Evolutionary conservation across 2,888 invertebrate genomes (phyloP), one percentile per base, ranked within the genome.

Genomic region (Synergus gifuensis): DNA sequence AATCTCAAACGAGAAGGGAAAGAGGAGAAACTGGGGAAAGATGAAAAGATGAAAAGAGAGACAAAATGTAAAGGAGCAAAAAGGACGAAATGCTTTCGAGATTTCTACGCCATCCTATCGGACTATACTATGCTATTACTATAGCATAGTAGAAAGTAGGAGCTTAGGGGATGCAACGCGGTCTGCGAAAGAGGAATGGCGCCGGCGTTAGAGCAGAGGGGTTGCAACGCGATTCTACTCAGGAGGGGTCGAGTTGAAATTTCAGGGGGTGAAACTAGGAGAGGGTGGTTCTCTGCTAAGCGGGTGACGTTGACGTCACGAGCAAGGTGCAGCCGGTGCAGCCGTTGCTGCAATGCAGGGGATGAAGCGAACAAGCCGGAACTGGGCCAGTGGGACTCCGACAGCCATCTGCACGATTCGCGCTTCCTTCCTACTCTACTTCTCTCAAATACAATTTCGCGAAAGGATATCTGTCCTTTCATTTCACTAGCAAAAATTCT

Each of bases 341-440:
- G 86, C 87, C 87, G 76, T 18, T 78, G 87, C 87, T 86, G 86
- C 67, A 46, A 76, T 78, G 64, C 81, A 79, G 87, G 89, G 86
- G 89, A 88, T 87, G 87, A 86, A 86, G 88, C 86, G 86, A 86
- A 84, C 84, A 85, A 84, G 83, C 84, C 83, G 87, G 89, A 91
- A 91, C 88, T 91, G 91, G 91, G 91, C 91, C 90, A 91, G 91
- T 91, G 89, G 91, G 91, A 90, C 90, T 91, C 81, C 88, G 87
- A 87, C 89, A 89, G 88, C 88, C 90, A 90, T 90, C 90, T 90
- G 90, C 87, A 78, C 78, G 49, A 78, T 78, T 78, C 60, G 69
- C 69, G 69, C 62, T 64, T 77, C 63, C 78, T 78, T 54, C 76
- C 54, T 40, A 76, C 64, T 63, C 28, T 54, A 36, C 40, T 62